These are phyloP conservation scores for Trichogramma evanescens DNA, from an alignment of 2,888 invertebrate species.

Conservation along the genomic window DNA sequence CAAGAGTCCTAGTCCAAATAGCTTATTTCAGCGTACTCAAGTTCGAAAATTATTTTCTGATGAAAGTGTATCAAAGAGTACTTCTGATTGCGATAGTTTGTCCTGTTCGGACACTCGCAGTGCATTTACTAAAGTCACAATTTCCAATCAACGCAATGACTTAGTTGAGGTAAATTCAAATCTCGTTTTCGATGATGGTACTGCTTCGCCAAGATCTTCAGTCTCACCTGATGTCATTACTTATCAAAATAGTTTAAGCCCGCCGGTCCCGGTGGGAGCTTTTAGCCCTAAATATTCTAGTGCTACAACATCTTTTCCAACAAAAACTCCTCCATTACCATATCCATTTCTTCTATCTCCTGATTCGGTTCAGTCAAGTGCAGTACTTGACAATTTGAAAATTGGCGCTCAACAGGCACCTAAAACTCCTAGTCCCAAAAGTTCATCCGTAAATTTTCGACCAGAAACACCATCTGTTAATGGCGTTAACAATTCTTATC, in stretches of 20 bases:
- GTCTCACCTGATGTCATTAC: conserved; percentile 70
- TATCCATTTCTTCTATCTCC: conserved; percentile 41
- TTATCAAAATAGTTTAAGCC: conserved; percentile 73
- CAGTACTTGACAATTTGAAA: conserved; percentile 39
- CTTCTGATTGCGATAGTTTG: conserved; percentile 31
- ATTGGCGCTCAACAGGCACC: conserved; percentile 35
- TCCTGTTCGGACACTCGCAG: conserved; percentile 52
- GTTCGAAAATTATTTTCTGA: conserved; percentile 18
- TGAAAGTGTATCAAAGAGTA: conserved; percentile 20
- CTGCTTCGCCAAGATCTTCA: conserved; percentile 61
- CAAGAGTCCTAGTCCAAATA: conserved; percentile 39
- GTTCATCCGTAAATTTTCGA: conserved; percentile 26
- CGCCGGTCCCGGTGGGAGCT: conserved; percentile 48
- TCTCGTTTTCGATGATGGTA: conserved; percentile 32
- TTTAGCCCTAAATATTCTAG: conserved; percentile 33
- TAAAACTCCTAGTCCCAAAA: conserved; percentile 36
- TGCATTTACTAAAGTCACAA: conserved; percentile 76
- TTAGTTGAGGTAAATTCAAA: conserved; percentile 6
- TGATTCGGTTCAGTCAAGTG: conserved; percentile 26
- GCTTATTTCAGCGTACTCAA: conserved; percentile 23
- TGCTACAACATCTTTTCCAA: conserved; percentile 32
- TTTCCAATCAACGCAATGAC: conserved; percentile 41
- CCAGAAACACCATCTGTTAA: conserved; percentile 30
- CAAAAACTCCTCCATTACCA: conserved; percentile 30
- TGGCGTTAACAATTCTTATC: conserved; percentile 19